Percentiles rank a stretch among this genome's conserved stretches.
Evolutionary conservation across 2,113 vertebrate species (phyloP).

Genomic region (Pelobates fuscus): DNA sequence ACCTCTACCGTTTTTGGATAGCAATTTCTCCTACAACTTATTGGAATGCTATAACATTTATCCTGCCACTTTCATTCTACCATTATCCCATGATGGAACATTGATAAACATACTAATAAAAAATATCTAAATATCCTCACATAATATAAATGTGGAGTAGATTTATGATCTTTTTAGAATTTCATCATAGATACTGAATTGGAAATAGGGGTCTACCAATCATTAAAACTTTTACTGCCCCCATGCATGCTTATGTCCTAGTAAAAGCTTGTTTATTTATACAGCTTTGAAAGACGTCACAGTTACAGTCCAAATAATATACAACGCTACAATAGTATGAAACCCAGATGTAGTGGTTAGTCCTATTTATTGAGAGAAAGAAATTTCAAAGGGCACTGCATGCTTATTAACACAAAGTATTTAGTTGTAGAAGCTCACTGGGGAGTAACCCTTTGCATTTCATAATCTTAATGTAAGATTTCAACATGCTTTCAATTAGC

Average conservation of each 20-base stretch:
- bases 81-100: too few species aligned
- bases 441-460: not conserved
- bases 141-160: not conserved
- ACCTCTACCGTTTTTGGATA: too few species aligned
- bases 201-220: not conserved
- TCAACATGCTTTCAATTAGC: not conserved
- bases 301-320: slow-evolving; percentile 13
- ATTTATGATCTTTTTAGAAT: slow-evolving; percentile 3
- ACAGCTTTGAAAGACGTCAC: slow-evolving; percentile 20
- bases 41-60: too few species aligned
- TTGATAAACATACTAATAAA: too few species aligned
- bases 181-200: not conserved
- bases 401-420: not conserved
- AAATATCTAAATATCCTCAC: too few species aligned
- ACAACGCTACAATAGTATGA: slow-evolving; percentile 24
- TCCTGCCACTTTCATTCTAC: too few species aligned
- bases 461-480: not conserved
- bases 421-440: not conserved
- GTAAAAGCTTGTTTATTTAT: slow-evolving; percentile 12
- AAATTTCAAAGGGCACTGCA: not conserved
- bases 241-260: not conserved
- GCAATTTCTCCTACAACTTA: too few species aligned
- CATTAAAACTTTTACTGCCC: slow-evolving; percentile 3
- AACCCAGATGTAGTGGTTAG: slow-evolving; percentile 17
- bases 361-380: not conserved